Base-by-base conservation (phyloP, 2,113 vertebrate genomes). In the Pao palembangensis region DNA sequence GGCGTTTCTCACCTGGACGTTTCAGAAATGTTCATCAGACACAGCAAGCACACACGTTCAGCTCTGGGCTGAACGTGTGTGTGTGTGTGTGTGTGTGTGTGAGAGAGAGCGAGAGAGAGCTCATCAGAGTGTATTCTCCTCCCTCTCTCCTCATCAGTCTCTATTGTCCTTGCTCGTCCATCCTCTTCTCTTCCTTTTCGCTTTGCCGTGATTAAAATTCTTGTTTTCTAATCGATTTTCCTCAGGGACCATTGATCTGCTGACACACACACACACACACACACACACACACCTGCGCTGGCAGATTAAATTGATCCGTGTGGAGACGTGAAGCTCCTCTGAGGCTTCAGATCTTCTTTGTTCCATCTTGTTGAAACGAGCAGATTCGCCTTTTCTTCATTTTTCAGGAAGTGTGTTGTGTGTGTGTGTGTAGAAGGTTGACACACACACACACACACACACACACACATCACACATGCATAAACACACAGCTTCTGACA, bases 161-260 rank as follows among this genome's bases (percentile, higher is more conserved):
- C 18, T 49, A 58, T 73, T 64, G 49, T 78, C 58, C 61, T 66
- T 46, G 15, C 23, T 52, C 52, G 5, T n/a, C n/a, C n/a, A n/a
- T 18, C 14, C 23, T 38, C 1, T 55, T 38, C 14, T 57, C 57
- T 50, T 65, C 49, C 38, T 56, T 46, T n/a, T 28, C 42, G 11
- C 58, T n/a, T 47, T 58, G 59, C 48, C 0, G 4, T 76, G 67
- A 81, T 76, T 81, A 76, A 76, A 76, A 73, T 64, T 74, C 78
- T 49, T 81, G 73, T 76, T 84, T 72, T 74, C 67, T 49, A 77
- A 81, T 84, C 67, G 59, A 84, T 79, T 67, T 61, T 75, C 61
- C 73, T 84, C 70, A 72, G 74, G 78, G 67, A 69, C 67, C 68
- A 84, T 84, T 81, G 82, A 84, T 84, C 70, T 55, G 55, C 55